phyloP scores from a whole-genome alignment of 2,888 invertebrate genomes.

The Sepiola atlantica region DNA sequence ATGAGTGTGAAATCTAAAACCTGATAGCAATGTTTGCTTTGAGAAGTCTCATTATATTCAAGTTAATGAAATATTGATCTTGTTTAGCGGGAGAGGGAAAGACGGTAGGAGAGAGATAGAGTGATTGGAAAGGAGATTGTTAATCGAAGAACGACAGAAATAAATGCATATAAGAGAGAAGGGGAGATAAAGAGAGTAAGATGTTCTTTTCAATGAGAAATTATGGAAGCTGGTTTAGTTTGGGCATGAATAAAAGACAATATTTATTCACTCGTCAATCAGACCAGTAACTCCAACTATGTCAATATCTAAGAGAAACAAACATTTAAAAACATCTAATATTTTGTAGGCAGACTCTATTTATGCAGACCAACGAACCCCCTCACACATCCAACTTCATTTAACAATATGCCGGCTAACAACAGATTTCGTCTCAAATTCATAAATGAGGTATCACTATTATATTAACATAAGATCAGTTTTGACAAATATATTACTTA shows the following conservation, averaged over 20 bases:
- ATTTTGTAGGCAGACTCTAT: neutral
- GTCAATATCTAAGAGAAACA: neutral
- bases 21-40: conserved; percentile 4
- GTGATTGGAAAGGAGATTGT: too few relatives aligned
- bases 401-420: neutral
- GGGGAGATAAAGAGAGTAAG: neutral
- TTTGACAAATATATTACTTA: neutral
- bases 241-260: neutral
- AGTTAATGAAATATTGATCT: conserved; percentile 13
- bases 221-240: neutral
- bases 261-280: neutral
- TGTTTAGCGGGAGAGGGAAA: neutral
- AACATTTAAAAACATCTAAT: neutral
- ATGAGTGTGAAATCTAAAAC: conserved; percentile 1
- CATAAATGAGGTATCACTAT: neutral
- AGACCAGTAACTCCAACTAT: neutral
- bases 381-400: neutral
- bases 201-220: neutral
- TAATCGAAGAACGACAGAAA: too few relatives aligned
- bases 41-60: neutral
- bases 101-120: neutral
- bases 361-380: neutral
- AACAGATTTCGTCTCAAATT: neutral
- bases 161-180: neutral
- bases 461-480: neutral